phyloP scores from a whole-genome alignment of 1,140 invertebrate genomes.

The Colletes gigas region DNA sequence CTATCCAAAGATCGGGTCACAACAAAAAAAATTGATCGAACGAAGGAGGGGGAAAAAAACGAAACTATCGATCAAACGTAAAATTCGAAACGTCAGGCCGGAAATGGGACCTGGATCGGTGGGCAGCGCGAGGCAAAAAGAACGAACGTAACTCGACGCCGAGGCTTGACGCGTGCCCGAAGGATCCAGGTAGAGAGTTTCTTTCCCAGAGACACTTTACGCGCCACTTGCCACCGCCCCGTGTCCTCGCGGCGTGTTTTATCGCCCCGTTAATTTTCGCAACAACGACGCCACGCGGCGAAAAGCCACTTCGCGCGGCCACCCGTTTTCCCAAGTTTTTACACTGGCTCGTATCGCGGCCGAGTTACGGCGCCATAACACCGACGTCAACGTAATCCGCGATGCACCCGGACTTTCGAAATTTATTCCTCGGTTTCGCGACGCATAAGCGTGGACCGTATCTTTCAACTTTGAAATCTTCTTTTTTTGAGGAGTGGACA shows the following conservation, averaged over 20 bases:
- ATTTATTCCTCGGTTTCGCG: neutral
- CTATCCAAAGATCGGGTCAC: neutral
- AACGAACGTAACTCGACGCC: slow-evolving; percentile 64
- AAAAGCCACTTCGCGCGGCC: slow-evolving; percentile 18
- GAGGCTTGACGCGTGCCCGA: slow-evolving; percentile 51
- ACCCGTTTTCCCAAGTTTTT: slow-evolving; percentile 35
- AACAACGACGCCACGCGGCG: slow-evolving; percentile 1
- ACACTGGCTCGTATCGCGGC: neutral
- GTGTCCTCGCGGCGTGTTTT: slow-evolving; percentile 39
- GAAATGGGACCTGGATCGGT: slow-evolving; percentile 48
- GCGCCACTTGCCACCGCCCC: slow-evolving; percentile 27
- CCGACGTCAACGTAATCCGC: neutral
- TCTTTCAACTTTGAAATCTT: no score
- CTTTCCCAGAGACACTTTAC: slow-evolving; percentile 51
- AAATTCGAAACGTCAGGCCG: slow-evolving; percentile 41
- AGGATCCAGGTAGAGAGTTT: slow-evolving; percentile 35
- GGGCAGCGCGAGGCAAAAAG: slow-evolving; percentile 51
- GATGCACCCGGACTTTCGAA: neutral
- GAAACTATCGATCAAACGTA: slow-evolving; percentile 58
- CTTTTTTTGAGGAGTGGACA: no score
- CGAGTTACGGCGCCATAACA: slow-evolving; percentile 20
- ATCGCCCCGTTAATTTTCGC: slow-evolving; percentile 41
- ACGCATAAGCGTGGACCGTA: neutral
- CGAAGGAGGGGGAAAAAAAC: slow-evolving; percentile 13
- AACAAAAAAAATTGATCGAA: neutral